Evolutionary conservation across 2,888 invertebrate species (phyloP), one percentile per base, ranked within the genome.

Genomic region (Drosophila paramelanica): DNA sequence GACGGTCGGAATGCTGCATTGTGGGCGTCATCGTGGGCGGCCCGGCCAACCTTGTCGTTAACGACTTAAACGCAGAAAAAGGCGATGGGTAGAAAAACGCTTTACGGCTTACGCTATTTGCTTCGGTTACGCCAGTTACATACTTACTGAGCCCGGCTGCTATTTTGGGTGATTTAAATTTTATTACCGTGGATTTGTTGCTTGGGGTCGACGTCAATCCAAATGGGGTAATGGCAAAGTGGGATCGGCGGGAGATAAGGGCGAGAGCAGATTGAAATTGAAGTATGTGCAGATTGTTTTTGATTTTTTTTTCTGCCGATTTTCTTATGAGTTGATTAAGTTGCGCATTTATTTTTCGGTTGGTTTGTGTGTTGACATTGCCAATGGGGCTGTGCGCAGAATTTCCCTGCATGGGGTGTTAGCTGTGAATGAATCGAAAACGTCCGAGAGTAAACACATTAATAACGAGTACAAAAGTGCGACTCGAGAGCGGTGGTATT

Each of bases 151-250:
- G 25, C 42, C 57, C 50, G 50, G 58, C 65, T 56, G 51, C 50
- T 75, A 56, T 80, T 74, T 74, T 81, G 88, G 79, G 74, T 88
- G 90, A 89, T 90, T 90, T 89, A 88, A 90, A 90, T 89, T 90
- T 89, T 88, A 90, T 90, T 90, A 90, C 79, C 76, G 66, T 67
- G 73, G 79, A 81, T 83, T 85, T 81, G 73, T 69, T 68, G 76
- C 62, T 53, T 47, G 60, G 75, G 73, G 73, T 77, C 73, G 67
- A 36, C 33, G 36, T 39, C 67, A 56, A 61, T 58, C 58, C 57
- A 39, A 20, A 4, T 31, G 59, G 50, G 17, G 38, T 36, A 47
- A 38, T 42, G 33, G 59, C 31, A 8, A 42, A 42, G 59, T 62
- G 62, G 59, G 51, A 36, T 3, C 41, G 55, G 31, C 41, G 25